These are phyloP conservation scores for Hipparchia semele DNA, from an alignment of 2,888 invertebrate genomes.

Conservation along the genomic window DNA sequence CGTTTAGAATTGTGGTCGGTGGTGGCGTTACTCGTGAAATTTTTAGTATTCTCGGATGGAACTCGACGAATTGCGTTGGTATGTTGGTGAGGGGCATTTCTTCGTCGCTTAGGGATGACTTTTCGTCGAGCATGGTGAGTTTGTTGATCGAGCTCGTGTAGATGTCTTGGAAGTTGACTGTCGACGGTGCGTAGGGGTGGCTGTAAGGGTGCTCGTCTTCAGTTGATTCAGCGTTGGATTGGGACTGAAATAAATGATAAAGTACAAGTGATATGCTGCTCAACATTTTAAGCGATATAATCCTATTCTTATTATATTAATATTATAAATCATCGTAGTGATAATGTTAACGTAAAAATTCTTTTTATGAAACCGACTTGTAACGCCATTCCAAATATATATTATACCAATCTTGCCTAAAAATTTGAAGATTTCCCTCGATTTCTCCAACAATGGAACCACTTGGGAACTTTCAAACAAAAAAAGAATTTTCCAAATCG, in stretches of 20 bases:
- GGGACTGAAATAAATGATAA: conserved; percentile 47
- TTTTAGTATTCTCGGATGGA: conserved; percentile 41
- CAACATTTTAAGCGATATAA: too few relatives aligned
- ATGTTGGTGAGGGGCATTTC: conserved; percentile 46
- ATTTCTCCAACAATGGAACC: too few relatives aligned
- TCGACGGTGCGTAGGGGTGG: conserved; percentile 47
- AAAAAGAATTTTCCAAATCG: too few relatives aligned
- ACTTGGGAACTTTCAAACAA: too few relatives aligned
- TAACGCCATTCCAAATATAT: too few relatives aligned
- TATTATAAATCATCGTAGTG: too few relatives aligned
- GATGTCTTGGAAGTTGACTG: conserved; percentile 59
- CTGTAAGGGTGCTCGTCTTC: conserved; percentile 50
- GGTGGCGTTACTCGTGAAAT: conserved; percentile 41
- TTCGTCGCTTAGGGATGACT: conserved; percentile 43
- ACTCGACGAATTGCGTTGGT: conserved; percentile 51
- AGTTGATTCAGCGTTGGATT: conserved; percentile 44
- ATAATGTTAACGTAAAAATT: too few relatives aligned
- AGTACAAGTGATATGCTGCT: neutral
- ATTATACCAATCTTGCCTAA: too few relatives aligned
- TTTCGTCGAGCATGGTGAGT: conserved; percentile 43
- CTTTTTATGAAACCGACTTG: too few relatives aligned
- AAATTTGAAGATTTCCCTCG: too few relatives aligned
- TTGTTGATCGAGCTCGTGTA: conserved; percentile 49
- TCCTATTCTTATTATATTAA: too few relatives aligned
- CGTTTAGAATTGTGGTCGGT: conserved; percentile 44